phyloP scores from a whole-genome alignment of 2,888 invertebrate genomes.

The Parelbella ahira region DNA sequence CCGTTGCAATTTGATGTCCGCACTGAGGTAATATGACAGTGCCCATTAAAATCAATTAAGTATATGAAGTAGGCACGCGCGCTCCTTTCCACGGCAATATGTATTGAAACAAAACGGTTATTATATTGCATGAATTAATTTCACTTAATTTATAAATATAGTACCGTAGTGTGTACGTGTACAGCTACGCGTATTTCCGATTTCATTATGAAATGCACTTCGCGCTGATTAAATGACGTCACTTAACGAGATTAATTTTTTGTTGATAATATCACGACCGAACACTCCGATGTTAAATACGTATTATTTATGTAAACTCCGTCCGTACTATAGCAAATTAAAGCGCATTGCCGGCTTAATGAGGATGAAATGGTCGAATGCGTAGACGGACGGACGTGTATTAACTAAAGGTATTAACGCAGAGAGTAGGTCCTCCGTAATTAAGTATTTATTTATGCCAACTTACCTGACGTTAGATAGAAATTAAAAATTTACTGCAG shows the following conservation, averaged over 20 bases:
- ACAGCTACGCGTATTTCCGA: conserved; percentile 15
- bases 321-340: conserved; percentile 7
- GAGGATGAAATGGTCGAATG: conserved; percentile 2
- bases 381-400: background rate
- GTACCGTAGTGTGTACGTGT: background rate
- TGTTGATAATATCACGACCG: conserved; percentile 23
- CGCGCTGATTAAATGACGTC: conserved; percentile 21
- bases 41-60: conserved; percentile 10
- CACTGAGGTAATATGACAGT: background rate
- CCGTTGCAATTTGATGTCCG: conserved; percentile 4
- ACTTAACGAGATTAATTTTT: conserved; percentile 24
- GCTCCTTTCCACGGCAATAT: background rate
- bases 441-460: no score
- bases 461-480: no score
- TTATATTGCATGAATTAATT: conserved; percentile 10
- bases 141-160: conserved; percentile 15
- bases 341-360: conserved; percentile 24
- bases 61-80: background rate
- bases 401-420: conserved; percentile 3
- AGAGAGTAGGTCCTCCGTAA: no score
- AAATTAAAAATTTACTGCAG: no score
- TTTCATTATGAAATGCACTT: conserved; percentile 14
- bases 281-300: conserved; percentile 13
- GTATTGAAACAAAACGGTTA: conserved; percentile 1
- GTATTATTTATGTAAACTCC: conserved; percentile 17